phyloP scores from a whole-genome alignment of 2,888 invertebrate genomes.

The Platynereis dumerilii region DNA sequence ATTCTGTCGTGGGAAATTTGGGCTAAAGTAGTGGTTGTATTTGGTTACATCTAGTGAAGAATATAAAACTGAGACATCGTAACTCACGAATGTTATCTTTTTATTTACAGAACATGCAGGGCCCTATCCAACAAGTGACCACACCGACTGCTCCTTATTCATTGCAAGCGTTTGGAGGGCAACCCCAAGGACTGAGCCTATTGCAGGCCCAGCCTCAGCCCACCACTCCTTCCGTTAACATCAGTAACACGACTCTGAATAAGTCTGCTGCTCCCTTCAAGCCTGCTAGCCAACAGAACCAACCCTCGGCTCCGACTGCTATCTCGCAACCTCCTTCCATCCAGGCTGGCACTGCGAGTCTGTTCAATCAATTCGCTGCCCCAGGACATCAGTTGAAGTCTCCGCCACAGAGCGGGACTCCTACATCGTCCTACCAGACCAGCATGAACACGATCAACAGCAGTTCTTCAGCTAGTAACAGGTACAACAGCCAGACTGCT shows the following conservation, averaged over 20 bases:
- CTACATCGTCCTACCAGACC: conserved; percentile 17
- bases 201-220: conserved; percentile 42
- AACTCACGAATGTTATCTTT: too few species aligned
- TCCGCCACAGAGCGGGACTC: conserved; percentile 17
- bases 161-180: conserved; percentile 64
- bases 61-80: too few species aligned
- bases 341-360: not conserved
- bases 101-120: conserved; percentile 31
- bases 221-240: conserved; percentile 22
- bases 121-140: conserved; percentile 52
- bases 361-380: not conserved
- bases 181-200: conserved; percentile 47
- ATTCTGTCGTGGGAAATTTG: too few species aligned
- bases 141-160: conserved; percentile 63
- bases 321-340: conserved; percentile 10
- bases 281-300: conserved; percentile 32
- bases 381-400: conserved; percentile 28
- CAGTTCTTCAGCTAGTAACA: not conserved
- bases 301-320: conserved; percentile 18
- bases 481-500: not conserved
- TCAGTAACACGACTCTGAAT: conserved; percentile 36
- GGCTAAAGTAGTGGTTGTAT: too few species aligned
- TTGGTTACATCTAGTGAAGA: too few species aligned
- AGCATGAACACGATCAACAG: conserved; percentile 24
- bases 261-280: conserved; percentile 41